These are phyloP conservation scores for Tridacna crocea DNA, from an alignment of 2,888 invertebrate genomes.

Conservation along the genomic window DNA sequence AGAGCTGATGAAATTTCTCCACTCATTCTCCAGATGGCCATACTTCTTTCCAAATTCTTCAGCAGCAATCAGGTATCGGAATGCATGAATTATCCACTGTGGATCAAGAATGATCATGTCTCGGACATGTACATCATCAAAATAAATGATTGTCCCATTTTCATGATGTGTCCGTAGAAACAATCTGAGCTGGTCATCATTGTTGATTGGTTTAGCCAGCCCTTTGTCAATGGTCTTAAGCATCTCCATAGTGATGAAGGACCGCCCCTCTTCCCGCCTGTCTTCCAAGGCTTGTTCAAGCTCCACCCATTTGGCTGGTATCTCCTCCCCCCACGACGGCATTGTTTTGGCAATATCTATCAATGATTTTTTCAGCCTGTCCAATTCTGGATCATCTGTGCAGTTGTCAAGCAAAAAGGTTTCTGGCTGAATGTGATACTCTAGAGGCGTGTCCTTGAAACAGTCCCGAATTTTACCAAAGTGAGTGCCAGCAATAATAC, in stretches of 20 bases:
- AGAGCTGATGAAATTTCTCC: constrained; percentile 41
- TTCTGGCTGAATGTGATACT: constrained; percentile 29
- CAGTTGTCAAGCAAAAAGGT: constrained; percentile 44
- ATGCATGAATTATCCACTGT: constrained; percentile 55
- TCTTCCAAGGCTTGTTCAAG: constrained; percentile 50
- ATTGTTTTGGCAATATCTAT: constrained; percentile 33
- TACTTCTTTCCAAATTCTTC: constrained; percentile 50
- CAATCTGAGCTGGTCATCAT: constrained; percentile 40
- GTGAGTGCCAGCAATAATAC: constrained; percentile 23
- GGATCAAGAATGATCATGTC: constrained; percentile 48
- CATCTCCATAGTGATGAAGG: constrained; percentile 31
- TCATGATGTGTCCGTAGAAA: constrained; percentile 46
- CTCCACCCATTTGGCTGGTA: constrained; percentile 54
- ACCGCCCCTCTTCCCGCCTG: constrained; percentile 31
- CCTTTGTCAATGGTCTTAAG: constrained; percentile 31
- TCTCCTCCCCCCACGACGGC: constrained; percentile 47
- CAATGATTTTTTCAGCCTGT: constrained; percentile 27
- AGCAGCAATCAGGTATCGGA: constrained; percentile 47
- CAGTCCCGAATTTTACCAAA: constrained; percentile 34
- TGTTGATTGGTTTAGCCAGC: constrained; percentile 43
- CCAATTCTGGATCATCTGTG: constrained; percentile 29
- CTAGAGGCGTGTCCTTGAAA: constrained; percentile 40
- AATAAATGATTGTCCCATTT: constrained; percentile 47
- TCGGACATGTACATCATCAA: constrained; percentile 29
- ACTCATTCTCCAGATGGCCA: constrained; percentile 36